These are phyloP conservation scores for Poecilia gillii DNA, from an alignment of 2,797 vertebrate species.

Conservation along the genomic window DNA sequence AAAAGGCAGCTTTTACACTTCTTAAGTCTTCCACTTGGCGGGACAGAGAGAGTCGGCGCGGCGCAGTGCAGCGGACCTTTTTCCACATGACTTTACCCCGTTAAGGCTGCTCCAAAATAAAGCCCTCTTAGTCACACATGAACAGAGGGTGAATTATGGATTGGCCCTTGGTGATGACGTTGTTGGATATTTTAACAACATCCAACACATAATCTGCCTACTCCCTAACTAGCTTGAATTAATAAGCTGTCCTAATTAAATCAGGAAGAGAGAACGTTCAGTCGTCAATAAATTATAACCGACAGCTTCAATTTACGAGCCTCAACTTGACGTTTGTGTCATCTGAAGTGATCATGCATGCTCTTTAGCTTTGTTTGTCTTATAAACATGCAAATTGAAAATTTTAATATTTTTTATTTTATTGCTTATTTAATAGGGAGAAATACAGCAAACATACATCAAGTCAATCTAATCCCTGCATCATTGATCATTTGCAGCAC, in stretches of 20 bases:
- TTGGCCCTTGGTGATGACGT: conserved; percentile 76
- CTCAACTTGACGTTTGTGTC: conserved; percentile 57
- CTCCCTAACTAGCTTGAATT: conserved; percentile 70
- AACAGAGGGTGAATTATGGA: conserved; percentile 80
- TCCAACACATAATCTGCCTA: conserved; percentile 68
- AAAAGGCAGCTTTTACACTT: conserved; percentile 92
- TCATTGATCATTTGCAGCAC: no score
- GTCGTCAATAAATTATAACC: conserved; percentile 77
- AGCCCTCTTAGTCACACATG: conserved; percentile 77
- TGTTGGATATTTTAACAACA: conserved; percentile 80
- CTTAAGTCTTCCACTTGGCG: conserved; percentile 88
- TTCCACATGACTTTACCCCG: conserved; percentile 83
- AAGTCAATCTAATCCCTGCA: no score
- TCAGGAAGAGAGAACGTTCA: conserved; percentile 71
- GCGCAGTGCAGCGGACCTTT: conserved; percentile 76
- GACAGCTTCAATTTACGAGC: conserved; percentile 59
- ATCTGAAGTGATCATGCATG: conserved; percentile 48
- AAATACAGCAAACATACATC: no score
- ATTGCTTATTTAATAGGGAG: no score
- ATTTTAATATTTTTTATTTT: no score
- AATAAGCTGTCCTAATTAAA: conserved; percentile 80
- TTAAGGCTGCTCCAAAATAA: conserved; percentile 81
- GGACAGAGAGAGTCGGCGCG: conserved; percentile 72
- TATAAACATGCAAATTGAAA: background rate
- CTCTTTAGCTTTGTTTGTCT: conserved; percentile 35